Evolutionary conservation across 2,797 vertebrate species (phyloP), one percentile per base, ranked within the genome.

Genomic region (Sarcophilus harrisii): DNA sequence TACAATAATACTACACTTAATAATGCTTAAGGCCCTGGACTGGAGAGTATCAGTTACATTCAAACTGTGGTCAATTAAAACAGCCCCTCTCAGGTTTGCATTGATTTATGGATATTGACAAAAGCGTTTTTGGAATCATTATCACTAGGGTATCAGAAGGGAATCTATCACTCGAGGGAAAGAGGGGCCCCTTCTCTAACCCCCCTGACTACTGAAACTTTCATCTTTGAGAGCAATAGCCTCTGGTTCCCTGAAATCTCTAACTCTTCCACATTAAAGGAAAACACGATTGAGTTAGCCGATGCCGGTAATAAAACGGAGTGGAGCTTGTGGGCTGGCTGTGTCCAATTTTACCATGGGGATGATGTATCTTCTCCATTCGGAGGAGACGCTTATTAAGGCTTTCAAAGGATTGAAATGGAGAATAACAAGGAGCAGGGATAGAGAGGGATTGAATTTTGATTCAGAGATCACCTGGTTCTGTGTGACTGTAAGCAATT

Each of bases 1-100:
- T 97, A 93, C 94, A 98, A 97, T 97, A 98, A 98, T 93, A 95
- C 94, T 98, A 96, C 87, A 97, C 94, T 98, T 98, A 97, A 96
- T 95, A 98, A 97, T 94, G 97, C 95, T 97, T 97, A 96, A 96
- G 97, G 97, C 97, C 95, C 97, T 96, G 96, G 95, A 95, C 95
- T 97, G 66, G 12, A 93, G 96, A 92, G 95, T 98, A 98, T 98
- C 98, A 94, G 97, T 98, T 98, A 98, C 96, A 97, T 0, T 94
- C 97, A 97, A 97, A 97, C 94, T 92, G 94, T 0, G 90, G 96
- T 95, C 97, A 98, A 96, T 98, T 97, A 98, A 98, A 98, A 98
- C 97, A 98, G 96, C 90, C 95, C 94, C 30, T 97, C 98, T 98
- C 96, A 97, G 96, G 96, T 97, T 98, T 96, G 96, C 94, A 97